Percentiles rank a stretch among this genome's conserved stretches.
Evolutionary conservation across 2,888 invertebrate genomes (phyloP).

Genomic region (Scaptodrosophila latifasciaeformis): DNA sequence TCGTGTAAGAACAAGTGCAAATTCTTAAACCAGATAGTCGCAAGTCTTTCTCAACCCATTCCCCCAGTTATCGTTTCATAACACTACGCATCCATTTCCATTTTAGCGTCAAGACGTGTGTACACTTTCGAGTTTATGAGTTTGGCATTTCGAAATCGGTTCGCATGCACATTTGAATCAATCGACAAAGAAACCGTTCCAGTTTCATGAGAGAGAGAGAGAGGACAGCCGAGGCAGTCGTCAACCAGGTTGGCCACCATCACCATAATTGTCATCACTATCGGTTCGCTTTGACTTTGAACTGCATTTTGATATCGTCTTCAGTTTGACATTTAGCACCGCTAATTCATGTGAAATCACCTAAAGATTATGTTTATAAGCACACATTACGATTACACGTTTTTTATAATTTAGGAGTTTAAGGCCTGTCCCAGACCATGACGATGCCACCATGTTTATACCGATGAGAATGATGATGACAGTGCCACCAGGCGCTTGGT

Average conservation of each 20-base stretch:
- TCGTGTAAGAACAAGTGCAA: conserved; percentile 64
- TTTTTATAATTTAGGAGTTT: conserved; percentile 71
- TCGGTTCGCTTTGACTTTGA: not conserved
- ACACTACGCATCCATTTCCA: conserved; percentile 38
- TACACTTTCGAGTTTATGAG: conserved; percentile 59
- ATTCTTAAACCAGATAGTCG: not conserved
- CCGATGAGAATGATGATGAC: not conserved
- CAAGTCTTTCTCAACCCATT: too few species aligned
- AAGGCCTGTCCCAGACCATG: too few species aligned
- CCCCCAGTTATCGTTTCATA: not conserved
- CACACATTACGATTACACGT: conserved; percentile 72
- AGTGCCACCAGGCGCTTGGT: not conserved
- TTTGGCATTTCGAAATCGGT: conserved; percentile 54
- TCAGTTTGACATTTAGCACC: conserved; percentile 66
- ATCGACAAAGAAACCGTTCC: conserved; percentile 38
- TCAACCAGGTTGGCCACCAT: not conserved
- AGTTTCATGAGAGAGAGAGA: too few species aligned
- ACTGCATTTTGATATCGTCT: conserved; percentile 49
- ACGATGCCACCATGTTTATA: too few species aligned
- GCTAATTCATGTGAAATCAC: conserved; percentile 70
- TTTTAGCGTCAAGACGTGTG: conserved; percentile 33
- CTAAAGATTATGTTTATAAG: conserved; percentile 68
- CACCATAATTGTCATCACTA: not conserved
- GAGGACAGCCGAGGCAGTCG: not conserved
- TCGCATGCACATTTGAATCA: conserved; percentile 63